These are phyloP conservation scores for Ceratotherium simum DNA, from an alignment of 2,113 vertebrate genomes.

Conservation along the genomic window DNA sequence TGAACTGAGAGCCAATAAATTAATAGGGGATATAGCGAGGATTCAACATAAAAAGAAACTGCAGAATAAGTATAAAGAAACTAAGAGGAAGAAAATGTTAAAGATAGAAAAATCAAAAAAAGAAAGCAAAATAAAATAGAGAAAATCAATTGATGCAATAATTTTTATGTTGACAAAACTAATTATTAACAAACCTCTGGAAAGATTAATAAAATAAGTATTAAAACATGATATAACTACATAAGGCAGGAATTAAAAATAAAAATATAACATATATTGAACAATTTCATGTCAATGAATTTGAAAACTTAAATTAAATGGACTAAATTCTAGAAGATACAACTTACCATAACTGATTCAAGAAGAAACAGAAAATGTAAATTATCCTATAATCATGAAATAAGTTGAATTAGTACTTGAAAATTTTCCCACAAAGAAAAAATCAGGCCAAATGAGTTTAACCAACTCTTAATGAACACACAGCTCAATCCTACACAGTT, in stretches of 20 bases:
- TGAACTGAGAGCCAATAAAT: background rate
- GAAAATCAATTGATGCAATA: background rate
- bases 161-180: background rate
- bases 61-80: background rate
- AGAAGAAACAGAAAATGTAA: background rate
- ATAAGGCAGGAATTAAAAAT: background rate
- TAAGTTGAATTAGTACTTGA: background rate
- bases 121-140: background rate
- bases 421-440: background rate
- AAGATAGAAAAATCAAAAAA: background rate
- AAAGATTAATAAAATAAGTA: slow-evolving; percentile 27
- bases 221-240: background rate
- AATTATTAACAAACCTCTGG: background rate
- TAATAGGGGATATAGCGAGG: background rate
- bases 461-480: background rate
- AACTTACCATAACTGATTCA: background rate
- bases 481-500: background rate
- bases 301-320: background rate
- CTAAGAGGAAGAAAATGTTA: background rate
- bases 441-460: background rate
- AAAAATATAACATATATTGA: background rate
- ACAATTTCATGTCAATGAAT: background rate
- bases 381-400: background rate
- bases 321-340: background rate
- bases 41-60: background rate